phyloP scores from a whole-genome alignment of 2,113 vertebrate species.

The Microtus richardsoni region DNA sequence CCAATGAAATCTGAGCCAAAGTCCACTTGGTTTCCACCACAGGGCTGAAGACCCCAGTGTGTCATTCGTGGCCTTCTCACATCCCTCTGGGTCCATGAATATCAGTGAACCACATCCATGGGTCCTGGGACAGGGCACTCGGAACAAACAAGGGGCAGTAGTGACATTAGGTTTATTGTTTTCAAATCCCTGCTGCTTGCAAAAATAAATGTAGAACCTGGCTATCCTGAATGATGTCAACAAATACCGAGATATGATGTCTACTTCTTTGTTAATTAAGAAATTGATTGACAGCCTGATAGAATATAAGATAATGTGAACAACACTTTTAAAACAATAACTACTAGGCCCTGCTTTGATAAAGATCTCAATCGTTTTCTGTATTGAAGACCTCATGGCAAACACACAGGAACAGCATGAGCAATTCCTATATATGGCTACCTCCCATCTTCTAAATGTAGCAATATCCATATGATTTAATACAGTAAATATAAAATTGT shows the following conservation, averaged over 20 bases:
- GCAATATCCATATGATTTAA: background rate
- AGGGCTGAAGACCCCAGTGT: background rate
- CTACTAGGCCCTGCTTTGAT: background rate
- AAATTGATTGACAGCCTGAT: background rate
- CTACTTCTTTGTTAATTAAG: background rate
- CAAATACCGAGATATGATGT: background rate
- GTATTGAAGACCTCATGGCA: background rate
- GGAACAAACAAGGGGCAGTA: background rate
- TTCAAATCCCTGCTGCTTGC: background rate
- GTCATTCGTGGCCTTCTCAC: too few relatives aligned
- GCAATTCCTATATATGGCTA: background rate
- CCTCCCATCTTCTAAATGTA: background rate
- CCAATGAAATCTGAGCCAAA: background rate
- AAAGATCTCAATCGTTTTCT: background rate
- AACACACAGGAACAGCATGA: background rate
- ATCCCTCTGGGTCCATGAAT: background rate
- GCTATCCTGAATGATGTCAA: background rate
- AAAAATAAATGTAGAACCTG: background rate
- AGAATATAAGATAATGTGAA: background rate
- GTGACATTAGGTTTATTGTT: background rate
- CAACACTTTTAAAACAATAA: background rate
- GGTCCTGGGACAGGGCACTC: fast-evolving
- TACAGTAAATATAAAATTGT: background rate
- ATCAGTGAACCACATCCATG: background rate
- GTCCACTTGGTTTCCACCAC: background rate